Base-by-base conservation (phyloP, 2,888 invertebrate genomes). In the Sycophila texana region DNA sequence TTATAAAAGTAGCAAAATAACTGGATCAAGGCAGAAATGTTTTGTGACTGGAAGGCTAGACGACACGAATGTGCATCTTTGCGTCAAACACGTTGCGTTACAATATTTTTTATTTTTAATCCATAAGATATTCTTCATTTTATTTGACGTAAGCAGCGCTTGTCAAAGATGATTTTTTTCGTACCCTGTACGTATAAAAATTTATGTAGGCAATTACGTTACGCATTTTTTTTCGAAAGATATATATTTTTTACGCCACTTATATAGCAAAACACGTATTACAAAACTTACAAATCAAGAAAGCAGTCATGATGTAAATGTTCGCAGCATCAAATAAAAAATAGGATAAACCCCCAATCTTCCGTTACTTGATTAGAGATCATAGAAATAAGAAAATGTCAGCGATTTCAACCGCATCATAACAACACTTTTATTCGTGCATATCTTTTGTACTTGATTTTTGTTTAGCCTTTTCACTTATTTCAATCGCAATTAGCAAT, bases 1-100 rank as follows among this genome's bases (percentile, higher is more conserved):
- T 84, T 89, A 90, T 89, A 90, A 90, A 89, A 90, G 89, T 90
- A 90, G 89, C 89, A 90, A 90, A 90, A 89, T 89, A 89, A 89
- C 83, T 86, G 85, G 87, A 87, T 87, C 85, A 88, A 89, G 89
- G 86, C 88, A 86, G 86, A 86, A 86, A 84, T 86, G 83, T 86
- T 84, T 75, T 79, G 60, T 81, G 79, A 74, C 81, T 81, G 74
- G 82, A 82, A 81, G 72, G 71, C 74, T 68, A 72, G 51, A 53
- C 53, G 61, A 51, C 68, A 75, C 78, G 7, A n/a, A 30, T 67
- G 75, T 81, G 74, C 66, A 72, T 71, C 74, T 80, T 13, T 71
- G 68, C 76, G 14, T 73, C 26, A 76, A 57, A 76, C 47, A 80
- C 63, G 53, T 73, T 73, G 77, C 65, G 16, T 73, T 76, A 73